Evolutionary conservation across 2,888 invertebrate genomes (phyloP), one percentile per base, ranked within the genome.

Genomic region (Heliconius erato): DNA sequence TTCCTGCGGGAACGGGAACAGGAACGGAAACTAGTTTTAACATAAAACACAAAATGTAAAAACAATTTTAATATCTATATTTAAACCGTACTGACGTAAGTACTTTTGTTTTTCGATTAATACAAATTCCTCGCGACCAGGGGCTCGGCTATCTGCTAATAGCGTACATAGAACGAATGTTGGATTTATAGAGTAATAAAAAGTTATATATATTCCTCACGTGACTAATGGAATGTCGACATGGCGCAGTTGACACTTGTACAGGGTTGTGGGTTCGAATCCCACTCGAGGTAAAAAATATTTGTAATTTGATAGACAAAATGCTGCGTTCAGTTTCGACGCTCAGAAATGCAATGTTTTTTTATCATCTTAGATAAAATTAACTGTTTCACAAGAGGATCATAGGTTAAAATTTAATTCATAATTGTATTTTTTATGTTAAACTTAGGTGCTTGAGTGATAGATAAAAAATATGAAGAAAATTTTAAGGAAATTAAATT

Each of bases 101-200:
- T 32, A 63, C 69, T 59, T 69, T 79, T 79, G 26, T 80, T 80
- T 74, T 40, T 74, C 44, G n/a, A 67, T 65, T 67, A 71, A 77
- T 74, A 78, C 79, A 32, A 78, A 16, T 63, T 28, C 63, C 68
- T 77, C 78, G 68, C 44, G 79, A 68, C 78, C 32, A 82, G 82
- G 81, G 84, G 83, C 83, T 84, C 79, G 84, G 67, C 83, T 76
- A n/a, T n/a, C 63, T 40, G n/a, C 35, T 19, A 63, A 40, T 63
- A 76, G 63, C n/a, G 32, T 16, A 76, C 35, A 44, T 44, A 44
- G 28, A 2, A 49, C 35, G 54, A 54, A 23, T 7, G 35, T 63
- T 63, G n/a, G n/a, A 59, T 74, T 74, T 74, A 76, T 35, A 63
- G n/a, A 14, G 59, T 35, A 16, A 76, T 76, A 63, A 76, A 76